phyloP scores from a whole-genome alignment of 2,113 vertebrate genomes.

The Bos indicus region DNA sequence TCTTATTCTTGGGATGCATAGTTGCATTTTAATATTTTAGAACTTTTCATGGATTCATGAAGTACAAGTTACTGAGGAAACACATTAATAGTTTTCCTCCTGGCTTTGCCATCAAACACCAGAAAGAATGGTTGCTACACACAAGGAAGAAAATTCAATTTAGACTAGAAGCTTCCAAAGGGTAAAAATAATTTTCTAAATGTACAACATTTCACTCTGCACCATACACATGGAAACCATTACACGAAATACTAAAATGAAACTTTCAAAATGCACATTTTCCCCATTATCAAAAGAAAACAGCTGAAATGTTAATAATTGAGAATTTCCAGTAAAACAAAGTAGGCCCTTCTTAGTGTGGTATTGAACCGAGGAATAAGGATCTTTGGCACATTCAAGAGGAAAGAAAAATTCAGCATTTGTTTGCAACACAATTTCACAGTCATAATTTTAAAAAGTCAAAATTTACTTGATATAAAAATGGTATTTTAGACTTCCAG shows the following conservation, averaged over 20 bases:
- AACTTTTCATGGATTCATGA: neutral
- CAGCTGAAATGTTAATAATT: neutral
- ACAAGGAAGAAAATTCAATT: neutral
- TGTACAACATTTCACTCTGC: neutral
- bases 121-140: neutral
- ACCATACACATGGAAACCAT: neutral
- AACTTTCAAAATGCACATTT: neutral
- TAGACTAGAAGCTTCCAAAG: neutral
- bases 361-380: neutral
- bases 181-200: neutral
- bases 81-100: neutral
- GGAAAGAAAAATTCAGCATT: neutral
- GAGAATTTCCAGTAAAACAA: neutral
- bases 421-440: neutral
- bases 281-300: neutral
- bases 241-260: neutral
- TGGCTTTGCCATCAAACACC: neutral
- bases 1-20: neutral
- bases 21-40: conserved; percentile 13
- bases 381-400: neutral
- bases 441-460: neutral
- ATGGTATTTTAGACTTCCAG: neutral
- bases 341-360: neutral
- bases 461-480: neutral
- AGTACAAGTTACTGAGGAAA: neutral